Evolutionary conservation across 2,797 vertebrate species (phyloP), one percentile per base, ranked within the genome.

Genomic region (Oophaga sylvatica): DNA sequence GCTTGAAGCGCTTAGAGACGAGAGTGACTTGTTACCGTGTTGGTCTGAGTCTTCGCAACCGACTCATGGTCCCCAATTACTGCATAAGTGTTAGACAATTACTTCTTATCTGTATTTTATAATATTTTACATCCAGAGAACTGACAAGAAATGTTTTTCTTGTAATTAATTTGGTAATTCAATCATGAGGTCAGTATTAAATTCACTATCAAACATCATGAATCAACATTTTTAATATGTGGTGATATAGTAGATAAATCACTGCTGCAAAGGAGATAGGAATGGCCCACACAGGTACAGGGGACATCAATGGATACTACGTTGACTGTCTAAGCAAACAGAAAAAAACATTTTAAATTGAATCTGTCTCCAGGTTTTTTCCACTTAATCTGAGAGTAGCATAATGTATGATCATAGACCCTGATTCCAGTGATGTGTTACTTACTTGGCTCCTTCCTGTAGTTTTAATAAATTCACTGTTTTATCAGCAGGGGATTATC

Each of bases 61-160:
- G 62, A 62, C 45, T 76, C 56, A 76, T 84, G 75, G 70, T 75
- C 56, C 35, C 31, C 70, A 84, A 45, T 84, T 75, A 84, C 62
- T 53, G 6, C 10, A 53, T 53, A 75, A 56, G 70, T 62, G 68
- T 60, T 45, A 62, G 53, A 57, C 13, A 59, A 62, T 48, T 15
- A 29, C 48, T 60, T 84, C 57, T n/a, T 76, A 59, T 75, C 56
- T 56, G 19, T 35, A 53, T 45, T 62, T 84, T 63, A 75, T 48
- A 41, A 75, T 62, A 59, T 59, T 62, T 75, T 73, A 53, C 45
- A 48, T 81, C 45, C 15, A 45, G 16, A 41, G 57, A 75, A 75
- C 57, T n/a, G 56, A 62, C 56, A 83, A 19, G 35, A 60, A 71
- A 73, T 59, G 29, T 62, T 41, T 83, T 48, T 84, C 57, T 73